Conservation (phyloP, 2,888 invertebrate genomes). For the Euproctis similis region DNA sequence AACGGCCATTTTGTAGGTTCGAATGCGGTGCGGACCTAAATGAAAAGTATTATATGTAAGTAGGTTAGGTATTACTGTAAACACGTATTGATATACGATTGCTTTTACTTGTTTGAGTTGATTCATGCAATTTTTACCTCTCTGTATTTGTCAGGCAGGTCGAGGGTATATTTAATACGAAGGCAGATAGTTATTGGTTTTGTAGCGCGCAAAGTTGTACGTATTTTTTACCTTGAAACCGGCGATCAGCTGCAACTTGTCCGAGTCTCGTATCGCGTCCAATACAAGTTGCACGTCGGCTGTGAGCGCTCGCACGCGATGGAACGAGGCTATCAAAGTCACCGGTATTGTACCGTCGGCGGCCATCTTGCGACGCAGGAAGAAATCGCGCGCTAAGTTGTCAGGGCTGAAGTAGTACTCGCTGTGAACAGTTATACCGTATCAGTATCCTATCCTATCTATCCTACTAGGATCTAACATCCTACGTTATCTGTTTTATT, state of each 20-base stretch:
- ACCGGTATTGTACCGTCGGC: conserved; percentile 94
- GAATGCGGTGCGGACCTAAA: conserved; percentile 88
- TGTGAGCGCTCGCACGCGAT: conserved; percentile 92
- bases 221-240: conserved; percentile 83
- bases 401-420: conserved; percentile 99
- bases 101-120: too few relatives aligned
- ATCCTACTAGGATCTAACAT: too few relatives aligned
- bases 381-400: conserved; percentile 96
- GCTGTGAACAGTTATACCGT: too few relatives aligned
- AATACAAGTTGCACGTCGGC: conserved; percentile 89
- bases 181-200: too few relatives aligned
- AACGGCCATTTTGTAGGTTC: conserved; percentile 94
- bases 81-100: too few relatives aligned
- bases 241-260: conserved; percentile 86
- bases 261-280: conserved; percentile 89
- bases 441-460: not conserved
- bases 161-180: too few relatives aligned
- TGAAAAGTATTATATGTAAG: too few relatives aligned
- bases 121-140: too few relatives aligned
- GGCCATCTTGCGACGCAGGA: conserved; percentile 97
- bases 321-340: conserved; percentile 95
- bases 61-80: too few relatives aligned
- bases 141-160: too few relatives aligned
- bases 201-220: too few relatives aligned
- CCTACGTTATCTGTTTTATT: too few relatives aligned